These are phyloP conservation scores for Megaceryle maxima DNA, from an alignment of 2,113 vertebrate genomes.

Conservation along the genomic window DNA sequence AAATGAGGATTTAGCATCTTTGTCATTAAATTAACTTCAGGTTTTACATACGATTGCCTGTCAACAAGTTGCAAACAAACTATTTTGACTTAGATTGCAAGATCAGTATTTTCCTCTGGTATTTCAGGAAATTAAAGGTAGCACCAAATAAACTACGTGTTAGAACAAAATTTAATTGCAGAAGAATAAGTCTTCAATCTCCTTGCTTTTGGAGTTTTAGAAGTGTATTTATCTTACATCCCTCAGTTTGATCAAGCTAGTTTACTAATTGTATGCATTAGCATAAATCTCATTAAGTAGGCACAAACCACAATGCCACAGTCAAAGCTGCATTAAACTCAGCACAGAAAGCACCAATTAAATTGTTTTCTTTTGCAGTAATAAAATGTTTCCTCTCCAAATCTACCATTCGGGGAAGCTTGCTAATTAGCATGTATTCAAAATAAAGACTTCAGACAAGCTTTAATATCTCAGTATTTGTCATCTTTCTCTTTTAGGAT, in stretches of 20 bases:
- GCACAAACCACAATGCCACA: background rate
- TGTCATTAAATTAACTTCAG: background rate
- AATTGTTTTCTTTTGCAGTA: background rate
- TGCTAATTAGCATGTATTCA: background rate
- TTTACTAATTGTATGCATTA: conserved; percentile 15
- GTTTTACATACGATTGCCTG: background rate
- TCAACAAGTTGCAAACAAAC: background rate
- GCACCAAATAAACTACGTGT: background rate
- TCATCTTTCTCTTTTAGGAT: background rate
- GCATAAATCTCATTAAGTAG: conserved; percentile 28
- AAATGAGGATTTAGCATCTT: background rate
- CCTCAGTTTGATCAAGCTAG: background rate
- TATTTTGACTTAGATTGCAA: background rate
- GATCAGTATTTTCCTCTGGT: background rate
- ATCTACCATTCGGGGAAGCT: background rate
- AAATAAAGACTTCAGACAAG: background rate
- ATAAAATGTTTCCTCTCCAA: background rate
- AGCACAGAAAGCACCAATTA: background rate
- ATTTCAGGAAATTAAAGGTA: background rate
- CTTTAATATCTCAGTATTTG: background rate
- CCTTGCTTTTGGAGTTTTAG: background rate
- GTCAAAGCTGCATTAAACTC: background rate
- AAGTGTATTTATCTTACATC: background rate
- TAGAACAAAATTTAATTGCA: background rate
- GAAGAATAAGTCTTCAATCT: background rate